Base-by-base conservation (phyloP, 2,113 vertebrate species). In the Podarcis cretensis region DNA sequence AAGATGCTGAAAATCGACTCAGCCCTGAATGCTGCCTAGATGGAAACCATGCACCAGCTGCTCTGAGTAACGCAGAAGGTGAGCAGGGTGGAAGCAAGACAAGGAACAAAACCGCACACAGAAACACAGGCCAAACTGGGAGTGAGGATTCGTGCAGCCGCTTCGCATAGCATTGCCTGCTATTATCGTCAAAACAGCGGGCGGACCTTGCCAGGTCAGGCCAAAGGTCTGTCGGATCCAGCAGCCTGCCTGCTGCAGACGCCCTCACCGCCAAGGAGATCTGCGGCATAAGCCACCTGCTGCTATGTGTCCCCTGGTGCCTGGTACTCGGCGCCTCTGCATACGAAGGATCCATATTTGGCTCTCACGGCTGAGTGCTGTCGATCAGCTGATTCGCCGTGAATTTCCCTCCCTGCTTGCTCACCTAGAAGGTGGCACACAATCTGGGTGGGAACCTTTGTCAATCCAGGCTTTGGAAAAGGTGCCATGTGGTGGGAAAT, bases 401-500 rank as follows among this genome's bases (percentile, higher is more conserved):
- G 78, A 4, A 74, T 43, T 27, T 79, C 18, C n/a, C 65, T 63
- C 66, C 66, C 59, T 2, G 13, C 40, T 87, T 12, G 48, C 76
- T 59, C 54, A 54, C 79, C 69, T 66, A 43, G 40, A 69, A 71
- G 65, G 59, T 6, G 71, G 54, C 27, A 18, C 71, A 43, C 27
- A 1, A 9, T 66, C 66, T 76, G 80, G 57, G 30, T 48, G 59
- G 81, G 84, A 84, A 87, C 94, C 88, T 10, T 75, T 83, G 81
- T 88, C 92, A 90, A 90, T 90, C 90, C 16, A 77, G 94, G 92
- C 80, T 91, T 90, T 12, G 77, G 59, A 83, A 90, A 83, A 75
- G 68, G 35, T 37, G 14, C 69, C 71, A 35, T 48, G 35, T 23
- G 43, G 40, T 13, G 6, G 40, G 57, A 83, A 66, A 27, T 13